Evolutionary conservation across 2,113 vertebrate genomes (phyloP), one percentile per base, ranked within the genome.

Genomic region (Monarcha castaneiventris): DNA sequence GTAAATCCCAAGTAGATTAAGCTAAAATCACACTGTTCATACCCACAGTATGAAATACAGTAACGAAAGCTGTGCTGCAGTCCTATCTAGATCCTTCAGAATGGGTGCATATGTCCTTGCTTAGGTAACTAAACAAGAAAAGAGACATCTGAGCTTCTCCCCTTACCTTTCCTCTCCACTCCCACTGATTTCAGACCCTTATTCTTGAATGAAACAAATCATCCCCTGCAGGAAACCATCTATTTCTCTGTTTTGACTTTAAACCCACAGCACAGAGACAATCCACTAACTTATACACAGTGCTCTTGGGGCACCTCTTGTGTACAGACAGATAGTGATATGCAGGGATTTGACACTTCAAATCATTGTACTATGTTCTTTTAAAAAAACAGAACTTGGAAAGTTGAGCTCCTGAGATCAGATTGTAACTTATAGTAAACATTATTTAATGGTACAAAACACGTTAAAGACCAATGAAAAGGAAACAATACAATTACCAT

Each of bases 401-500:
- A 85, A 88, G 37, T 4, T 9, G 4, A 88, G 55, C 43, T 39
- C 29, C 55, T 63, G 56, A 80, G 23, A 35, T 71, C 23, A 62
- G 55, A 62, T 3, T 89, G 56, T 22, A 92, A 83, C 43, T 80
- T 51, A 35, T 0, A 44, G 56, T 32, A 94, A 93, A 35, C 3
- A 26, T 22, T 67, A 66, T 87, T 79, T 79, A 89, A 80, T 49
- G 29, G 21, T 25, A 54, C 8, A 89, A 59, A 91, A 66, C 5
- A n/a, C 13, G 25, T 32, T 58, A 82, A 68, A 94, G 61, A 75
- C 15, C 20, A 77, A 52, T 29, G 52, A 64, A 79, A 81, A 83
- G 41, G 63, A 93, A 96, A 91, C 74, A 95, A 84, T 54, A 74
- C 14, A 77, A 88, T 84, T 90, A 74, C 16, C 54, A 84, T 44